Percentiles rank a stretch among this genome's conserved stretches.
Evolutionary conservation across 2,113 vertebrate genomes (phyloP).

Genomic region (Coptodon bakossiorum): DNA sequence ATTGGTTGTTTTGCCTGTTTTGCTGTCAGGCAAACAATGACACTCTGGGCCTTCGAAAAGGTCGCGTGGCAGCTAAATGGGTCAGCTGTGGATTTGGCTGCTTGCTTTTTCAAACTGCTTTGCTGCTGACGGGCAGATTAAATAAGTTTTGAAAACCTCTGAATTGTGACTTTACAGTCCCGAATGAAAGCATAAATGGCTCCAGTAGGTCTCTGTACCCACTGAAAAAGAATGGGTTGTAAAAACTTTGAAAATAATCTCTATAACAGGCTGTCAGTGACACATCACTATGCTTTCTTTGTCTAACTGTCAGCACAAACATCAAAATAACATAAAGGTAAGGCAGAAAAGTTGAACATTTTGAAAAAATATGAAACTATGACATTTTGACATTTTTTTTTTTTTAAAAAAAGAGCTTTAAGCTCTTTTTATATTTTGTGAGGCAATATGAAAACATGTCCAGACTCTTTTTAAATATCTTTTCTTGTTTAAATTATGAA

Average conservation of each 20-base stretch:
- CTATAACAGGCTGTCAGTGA: background rate
- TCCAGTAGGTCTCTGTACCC: background rate
- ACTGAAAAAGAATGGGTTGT: background rate
- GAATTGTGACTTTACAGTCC: background rate
- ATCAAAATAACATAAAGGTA: background rate
- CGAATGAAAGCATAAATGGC: background rate
- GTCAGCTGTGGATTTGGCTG: background rate
- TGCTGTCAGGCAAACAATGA: background rate
- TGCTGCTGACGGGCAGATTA: background rate
- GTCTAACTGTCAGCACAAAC: background rate
- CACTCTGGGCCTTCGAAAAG: background rate
- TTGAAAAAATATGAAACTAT: background rate
- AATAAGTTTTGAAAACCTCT: background rate
- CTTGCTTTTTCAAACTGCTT: background rate
- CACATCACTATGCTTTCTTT: background rate
- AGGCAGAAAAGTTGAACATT: background rate
- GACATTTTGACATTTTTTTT: background rate
- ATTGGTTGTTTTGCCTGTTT: background rate
- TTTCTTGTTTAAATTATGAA: background rate
- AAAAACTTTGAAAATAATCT: background rate
- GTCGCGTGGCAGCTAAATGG: background rate
- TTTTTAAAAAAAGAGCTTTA: background rate
- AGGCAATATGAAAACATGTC: background rate
- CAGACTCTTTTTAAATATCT: background rate
- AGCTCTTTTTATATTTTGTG: background rate